phyloP scores from a whole-genome alignment of 2,888 invertebrate genomes.

The Agonopterix subpropinquella region DNA sequence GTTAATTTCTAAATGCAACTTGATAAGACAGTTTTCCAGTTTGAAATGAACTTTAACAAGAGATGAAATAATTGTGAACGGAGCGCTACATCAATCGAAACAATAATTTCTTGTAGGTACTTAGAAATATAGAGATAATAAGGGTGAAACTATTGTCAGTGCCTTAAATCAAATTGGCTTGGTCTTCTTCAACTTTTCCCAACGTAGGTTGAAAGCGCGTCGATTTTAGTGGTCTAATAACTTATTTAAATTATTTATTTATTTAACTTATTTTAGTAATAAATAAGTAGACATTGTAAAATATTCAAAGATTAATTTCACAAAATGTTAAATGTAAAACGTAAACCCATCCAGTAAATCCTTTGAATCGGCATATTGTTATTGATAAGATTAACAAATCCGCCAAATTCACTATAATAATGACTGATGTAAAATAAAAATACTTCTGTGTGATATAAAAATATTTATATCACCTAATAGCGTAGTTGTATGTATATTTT shows the following conservation, averaged over 20 bases:
- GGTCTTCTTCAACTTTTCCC: conserved; percentile 36
- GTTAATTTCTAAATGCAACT: too few relatives aligned
- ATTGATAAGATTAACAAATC: conserved; percentile 42
- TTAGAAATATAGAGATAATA: too few relatives aligned
- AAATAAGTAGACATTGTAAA: conserved; percentile 49
- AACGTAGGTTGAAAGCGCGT: conserved; percentile 38
- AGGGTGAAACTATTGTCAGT: conserved; percentile 4
- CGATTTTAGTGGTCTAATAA: conserved; percentile 52
- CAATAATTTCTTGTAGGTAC: background rate
- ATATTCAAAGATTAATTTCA: conserved; percentile 18
- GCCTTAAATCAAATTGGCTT: conserved; percentile 20
- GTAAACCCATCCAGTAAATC: conserved; percentile 24
- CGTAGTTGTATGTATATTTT: conserved; percentile 63
- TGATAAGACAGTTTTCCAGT: background rate
- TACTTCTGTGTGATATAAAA: conserved; percentile 63
- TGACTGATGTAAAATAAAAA: conserved; percentile 73
- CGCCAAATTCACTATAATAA: conserved; percentile 60
- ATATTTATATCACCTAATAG: conserved; percentile 62
- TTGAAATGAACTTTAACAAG: background rate
- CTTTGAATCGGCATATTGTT: conserved; percentile 46
- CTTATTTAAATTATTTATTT: conserved; percentile 71
- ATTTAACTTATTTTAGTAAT: conserved; percentile 71
- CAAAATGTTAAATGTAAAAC: conserved; percentile 1
- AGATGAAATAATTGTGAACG: conserved; percentile 8
- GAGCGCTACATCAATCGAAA: conserved; percentile 18